Conservation (phyloP, 2,113 vertebrate genomes). For the Cynopterus brachyotis region DNA sequence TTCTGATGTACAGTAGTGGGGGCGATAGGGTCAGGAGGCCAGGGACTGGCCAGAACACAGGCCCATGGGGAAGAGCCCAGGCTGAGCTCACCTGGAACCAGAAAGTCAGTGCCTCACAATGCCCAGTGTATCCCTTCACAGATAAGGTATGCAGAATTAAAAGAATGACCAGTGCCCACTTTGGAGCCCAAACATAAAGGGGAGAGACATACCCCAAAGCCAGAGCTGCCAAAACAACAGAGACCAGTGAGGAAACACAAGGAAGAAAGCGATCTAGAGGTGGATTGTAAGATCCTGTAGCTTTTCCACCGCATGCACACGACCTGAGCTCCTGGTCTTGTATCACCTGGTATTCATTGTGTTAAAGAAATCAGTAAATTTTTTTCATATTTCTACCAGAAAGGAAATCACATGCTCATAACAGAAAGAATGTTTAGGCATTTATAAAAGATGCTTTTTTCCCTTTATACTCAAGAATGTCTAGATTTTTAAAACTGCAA, state of each 20-base stretch:
- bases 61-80: fast-evolving
- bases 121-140: not conserved
- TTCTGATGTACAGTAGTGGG: not conserved
- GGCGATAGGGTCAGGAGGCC: not conserved
- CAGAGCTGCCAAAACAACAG: not conserved
- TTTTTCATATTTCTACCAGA: not conserved
- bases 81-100: not conserved
- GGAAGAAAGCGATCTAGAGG: not conserved
- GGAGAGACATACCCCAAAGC: not conserved
- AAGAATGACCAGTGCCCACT: not conserved
- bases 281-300: fast-evolving
- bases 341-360: not conserved
- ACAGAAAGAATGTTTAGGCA: not conserved
- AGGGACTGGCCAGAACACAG: not conserved
- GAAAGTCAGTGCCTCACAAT: fast-evolving
- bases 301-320: fast-evolving
- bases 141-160: not conserved
- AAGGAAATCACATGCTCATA: not conserved
- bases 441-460: not conserved
- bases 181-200: not conserved
- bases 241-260: not conserved
- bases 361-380: not conserved
- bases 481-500: not conserved
- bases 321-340: not conserved
- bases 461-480: not conserved